These are phyloP conservation scores for Antheraea yamamai DNA, from an alignment of 2,888 invertebrate species.

Conservation along the genomic window DNA sequence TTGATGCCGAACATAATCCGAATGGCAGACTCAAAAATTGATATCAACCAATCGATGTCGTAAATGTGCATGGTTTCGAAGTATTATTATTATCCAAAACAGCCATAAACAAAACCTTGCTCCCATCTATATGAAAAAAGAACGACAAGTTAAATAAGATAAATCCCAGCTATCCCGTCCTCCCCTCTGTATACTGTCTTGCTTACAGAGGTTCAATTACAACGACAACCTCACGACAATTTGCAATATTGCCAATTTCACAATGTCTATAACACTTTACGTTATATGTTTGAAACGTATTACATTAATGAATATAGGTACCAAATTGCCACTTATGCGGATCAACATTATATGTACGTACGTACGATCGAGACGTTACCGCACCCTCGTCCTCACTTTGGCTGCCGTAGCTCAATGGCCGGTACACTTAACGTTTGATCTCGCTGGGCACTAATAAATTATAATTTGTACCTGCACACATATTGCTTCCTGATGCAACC, in stretches of 20 bases:
- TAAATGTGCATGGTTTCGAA: conserved; percentile 35
- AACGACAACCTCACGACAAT: neutral
- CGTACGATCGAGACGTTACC: neutral
- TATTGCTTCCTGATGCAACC: no score
- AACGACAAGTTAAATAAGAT: no score
- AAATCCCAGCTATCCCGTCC: no score
- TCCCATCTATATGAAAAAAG: conserved; percentile 29
- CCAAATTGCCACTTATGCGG: neutral
- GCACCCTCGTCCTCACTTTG: no score
- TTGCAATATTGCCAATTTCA: conserved; percentile 22
- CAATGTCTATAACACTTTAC: conserved; percentile 26
- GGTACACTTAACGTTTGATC: no score
- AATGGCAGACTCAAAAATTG: conserved; percentile 32
- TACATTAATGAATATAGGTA: neutral
- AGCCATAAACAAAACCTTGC: conserved; percentile 33
- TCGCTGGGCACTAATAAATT: no score
- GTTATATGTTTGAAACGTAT: conserved; percentile 12
- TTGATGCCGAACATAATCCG: no score
- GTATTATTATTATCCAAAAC: conserved; percentile 30
- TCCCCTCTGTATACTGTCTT: no score
- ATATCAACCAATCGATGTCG: conserved; percentile 28
- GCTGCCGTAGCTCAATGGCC: no score
- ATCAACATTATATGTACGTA: neutral
- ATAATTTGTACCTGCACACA: no score
- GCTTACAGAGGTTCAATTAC: neutral